A percentile compares a stretch with the other conserved stretches of the same genome.
Evolutionary conservation across 2,113 vertebrate genomes (phyloP).

Genomic region (Mus musculus): GRCm39 chr10:41921001-41921500

Average conservation of each 20-base stretch:
- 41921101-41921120: neutral
- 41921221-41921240: neutral
- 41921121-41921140: neutral
- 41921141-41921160: neutral
- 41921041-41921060: neutral
- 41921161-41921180: neutral
- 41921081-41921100: too few species aligned
- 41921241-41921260: neutral
- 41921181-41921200: neutral
- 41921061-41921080: neutral
- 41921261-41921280: neutral
- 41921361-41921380: neutral
- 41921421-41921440: neutral
- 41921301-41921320: neutral
- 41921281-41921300: neutral
- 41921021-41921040: neutral
- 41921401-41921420: neutral
- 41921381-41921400: too few species aligned
- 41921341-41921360: too few species aligned
- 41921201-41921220: constrained; percentile 1
- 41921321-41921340: neutral
- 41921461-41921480: neutral
- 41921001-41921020: neutral
- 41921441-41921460: neutral
- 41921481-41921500: neutral